Conservation (phyloP, 2,797 vertebrate species). For the Caiman crocodilus region DNA sequence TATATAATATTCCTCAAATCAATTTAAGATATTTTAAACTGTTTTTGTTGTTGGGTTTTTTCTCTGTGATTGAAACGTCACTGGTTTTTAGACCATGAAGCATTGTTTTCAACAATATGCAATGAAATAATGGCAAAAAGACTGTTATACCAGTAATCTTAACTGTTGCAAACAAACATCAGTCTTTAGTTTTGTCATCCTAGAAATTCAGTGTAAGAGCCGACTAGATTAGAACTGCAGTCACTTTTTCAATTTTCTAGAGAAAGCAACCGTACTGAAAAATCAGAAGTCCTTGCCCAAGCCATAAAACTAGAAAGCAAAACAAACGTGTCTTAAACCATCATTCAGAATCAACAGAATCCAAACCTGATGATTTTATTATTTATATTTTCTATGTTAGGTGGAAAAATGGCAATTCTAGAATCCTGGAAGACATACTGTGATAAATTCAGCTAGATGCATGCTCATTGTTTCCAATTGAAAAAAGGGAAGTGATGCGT, state of each 20-base stretch:
- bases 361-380: neutral
- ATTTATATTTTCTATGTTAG: neutral
- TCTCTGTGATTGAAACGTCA: conserved; percentile 12
- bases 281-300: conserved; percentile 29
- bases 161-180: conserved; percentile 46
- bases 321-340: conserved; percentile 12
- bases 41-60: conserved; percentile 27
- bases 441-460: neutral
- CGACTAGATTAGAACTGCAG: conserved; percentile 39
- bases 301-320: conserved; percentile 11
- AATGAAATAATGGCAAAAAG: conserved; percentile 60
- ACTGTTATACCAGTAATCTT: conserved; percentile 65
- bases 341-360: conserved; percentile 21
- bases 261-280: conserved; percentile 61
- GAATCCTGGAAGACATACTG: neutral
- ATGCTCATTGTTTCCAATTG: neutral
- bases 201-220: conserved; percentile 23
- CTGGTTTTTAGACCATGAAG: neutral
- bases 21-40: conserved; percentile 52
- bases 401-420: neutral
- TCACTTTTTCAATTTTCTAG: conserved; percentile 30
- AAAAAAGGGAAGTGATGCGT: neutral
- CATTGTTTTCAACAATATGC: conserved; percentile 69
- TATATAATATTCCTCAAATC: neutral
- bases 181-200: conserved; percentile 39